Base-by-base conservation (phyloP, 2,797 vertebrate species). In the Chrosomus eos region DNA sequence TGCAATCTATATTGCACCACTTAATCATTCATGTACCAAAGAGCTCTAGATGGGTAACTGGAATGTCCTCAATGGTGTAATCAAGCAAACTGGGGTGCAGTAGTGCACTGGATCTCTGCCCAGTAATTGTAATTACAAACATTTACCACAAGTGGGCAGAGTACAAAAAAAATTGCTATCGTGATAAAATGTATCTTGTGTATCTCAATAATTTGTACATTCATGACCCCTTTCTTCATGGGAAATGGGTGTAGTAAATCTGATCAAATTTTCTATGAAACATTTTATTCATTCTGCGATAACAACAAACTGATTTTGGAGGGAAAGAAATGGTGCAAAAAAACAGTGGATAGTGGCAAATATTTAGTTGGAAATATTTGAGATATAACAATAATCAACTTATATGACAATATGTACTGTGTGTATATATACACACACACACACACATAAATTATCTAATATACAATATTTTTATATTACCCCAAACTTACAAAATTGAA, bases 101-200 rank as follows among this genome's bases (percentile, higher is more conserved):
- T 26, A n/a, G 48, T 36, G 45, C 11, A 23, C 5, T 67, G 43
- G 31, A 64, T 33, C 40, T 71, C 16, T 55, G 67, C 80, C 28
- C 16, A 68, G 48, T 31, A 14, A 31, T 53, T 77, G 64, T 84
- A 58, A 68, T 77, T 43, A 23, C 38, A 0, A 68, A 31, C 5
- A 43, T 45, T 3, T 33, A 64, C 88, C 87, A 88, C 89, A 80
- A 85, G 89, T 51, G 77, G 88, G 86, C 88, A 73, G 81, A 62
- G 72, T 40, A 71, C n/a, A 36, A 62, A 40, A 26, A 36, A 31
- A 43, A 68, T 23, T 36, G 33, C 33, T 18, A n/a, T n/a, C 23
- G 31, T 38, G 4, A 33, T 75, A 1, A 58, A 58, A 55, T 36
- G 31, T 18, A 48, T 18, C 14, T 40, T 19, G 13, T 38, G 66